Percentiles rank a stretch among this genome's conserved stretches.
phyloP scores from a whole-genome alignment of 2,797 vertebrate species.

The Melanotaenia pygmaea region DNA sequence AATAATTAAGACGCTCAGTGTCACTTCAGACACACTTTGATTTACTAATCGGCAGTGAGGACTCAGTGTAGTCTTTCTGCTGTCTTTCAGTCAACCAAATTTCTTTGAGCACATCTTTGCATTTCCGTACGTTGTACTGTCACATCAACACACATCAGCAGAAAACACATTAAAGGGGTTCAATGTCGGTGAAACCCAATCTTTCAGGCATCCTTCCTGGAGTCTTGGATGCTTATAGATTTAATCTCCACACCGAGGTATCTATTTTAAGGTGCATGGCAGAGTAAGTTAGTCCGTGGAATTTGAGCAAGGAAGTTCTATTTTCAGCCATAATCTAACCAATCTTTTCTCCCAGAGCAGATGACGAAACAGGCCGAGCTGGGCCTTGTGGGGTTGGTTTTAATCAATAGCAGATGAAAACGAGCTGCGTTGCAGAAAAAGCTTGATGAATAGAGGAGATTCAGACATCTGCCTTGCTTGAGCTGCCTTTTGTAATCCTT shows the following conservation, averaged over 20 bases:
- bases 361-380: constrained; percentile 62
- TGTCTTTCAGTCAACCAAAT: constrained; percentile 50
- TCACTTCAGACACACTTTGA: constrained; percentile 18
- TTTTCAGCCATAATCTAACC: constrained; percentile 77
- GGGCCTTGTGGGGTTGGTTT: constrained; percentile 60
- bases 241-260: constrained; percentile 67
- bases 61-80: constrained; percentile 29
- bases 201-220: constrained; percentile 70
- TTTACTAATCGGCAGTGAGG: constrained; percentile 38
- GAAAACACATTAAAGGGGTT: constrained; percentile 63
- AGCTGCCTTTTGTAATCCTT: constrained; percentile 61
- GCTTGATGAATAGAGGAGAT: constrained; percentile 28
- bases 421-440: constrained; percentile 69
- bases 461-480: constrained; percentile 65
- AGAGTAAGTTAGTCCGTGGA: constrained; percentile 60
- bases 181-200: constrained; percentile 69
- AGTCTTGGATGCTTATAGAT: constrained; percentile 62
- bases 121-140: constrained; percentile 48
- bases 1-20: constrained; percentile 8
- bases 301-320: constrained; percentile 73
- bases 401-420: constrained; percentile 85
- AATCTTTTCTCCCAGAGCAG: constrained; percentile 45
- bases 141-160: constrained; percentile 57
- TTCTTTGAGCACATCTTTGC: constrained; percentile 35
- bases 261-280: constrained; percentile 75